These are phyloP conservation scores for Anarsia innoxiella DNA, from an alignment of 2,888 invertebrate genomes.

Conservation along the genomic window DNA sequence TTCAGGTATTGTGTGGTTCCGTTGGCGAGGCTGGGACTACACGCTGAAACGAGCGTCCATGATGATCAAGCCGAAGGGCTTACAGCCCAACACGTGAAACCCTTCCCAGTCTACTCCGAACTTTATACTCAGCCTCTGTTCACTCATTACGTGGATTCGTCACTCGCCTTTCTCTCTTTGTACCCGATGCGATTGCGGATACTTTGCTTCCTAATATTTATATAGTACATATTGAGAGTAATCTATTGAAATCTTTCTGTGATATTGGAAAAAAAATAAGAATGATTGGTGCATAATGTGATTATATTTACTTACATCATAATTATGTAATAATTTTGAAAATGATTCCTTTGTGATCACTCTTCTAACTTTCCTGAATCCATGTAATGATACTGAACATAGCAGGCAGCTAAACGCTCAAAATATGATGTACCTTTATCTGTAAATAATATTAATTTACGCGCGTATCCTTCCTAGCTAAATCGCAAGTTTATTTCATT, in stretches of 20 bases:
- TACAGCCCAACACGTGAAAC: constrained; percentile 66
- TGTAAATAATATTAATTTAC: constrained; percentile 48
- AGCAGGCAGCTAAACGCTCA: constrained; percentile 51
- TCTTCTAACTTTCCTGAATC: too few relatives aligned
- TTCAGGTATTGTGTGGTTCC: constrained; percentile 93
- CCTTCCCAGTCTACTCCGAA: constrained; percentile 15
- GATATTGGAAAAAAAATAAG: too few relatives aligned
- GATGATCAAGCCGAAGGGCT: constrained; percentile 92
- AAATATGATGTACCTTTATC: constrained; percentile 37
- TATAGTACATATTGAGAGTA: too few relatives aligned
- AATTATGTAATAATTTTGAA: too few relatives aligned
- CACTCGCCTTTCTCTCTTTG: too few relatives aligned
- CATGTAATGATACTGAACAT: constrained; percentile 53
- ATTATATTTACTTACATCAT: too few relatives aligned
- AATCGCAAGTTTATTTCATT: constrained; percentile 29
- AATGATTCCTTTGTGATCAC: too few relatives aligned
- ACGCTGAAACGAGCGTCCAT: constrained; percentile 91
- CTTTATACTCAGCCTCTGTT: constrained; percentile 48
- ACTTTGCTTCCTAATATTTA: too few relatives aligned
- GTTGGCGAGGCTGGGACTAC: constrained; percentile 97
- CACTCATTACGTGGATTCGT: constrained; percentile 60
- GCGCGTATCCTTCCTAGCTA: constrained; percentile 26
- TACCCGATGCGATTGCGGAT: too few relatives aligned
- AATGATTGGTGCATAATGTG: too few relatives aligned
- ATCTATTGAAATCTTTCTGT: too few relatives aligned